A percentile compares a stretch with the other conserved stretches of the same genome.
Conservation (phyloP, 2,888 invertebrate species). For the Drosophila meridiana region DNA sequence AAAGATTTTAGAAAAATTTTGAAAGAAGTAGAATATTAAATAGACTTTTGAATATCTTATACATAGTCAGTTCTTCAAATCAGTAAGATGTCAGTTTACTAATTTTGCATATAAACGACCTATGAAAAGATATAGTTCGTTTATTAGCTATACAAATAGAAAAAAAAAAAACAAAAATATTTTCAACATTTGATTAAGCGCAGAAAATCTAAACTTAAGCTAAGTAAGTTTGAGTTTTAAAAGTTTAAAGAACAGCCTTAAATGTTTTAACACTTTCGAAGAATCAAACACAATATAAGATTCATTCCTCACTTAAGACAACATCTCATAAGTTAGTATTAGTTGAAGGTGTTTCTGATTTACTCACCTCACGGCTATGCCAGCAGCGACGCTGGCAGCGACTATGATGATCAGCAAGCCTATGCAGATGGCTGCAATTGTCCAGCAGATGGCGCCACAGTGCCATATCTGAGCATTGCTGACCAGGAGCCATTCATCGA, state of each 20-base stretch:
- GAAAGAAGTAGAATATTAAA: no score
- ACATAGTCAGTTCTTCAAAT: no score
- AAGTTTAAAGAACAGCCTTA: not conserved
- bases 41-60: no score
- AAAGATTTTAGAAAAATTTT: no score
- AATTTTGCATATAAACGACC: no score
- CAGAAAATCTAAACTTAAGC: not conserved
- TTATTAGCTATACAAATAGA: no score
- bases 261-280: not conserved
- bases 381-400: conserved; percentile 83
- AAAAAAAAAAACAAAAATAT: no score
- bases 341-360: not conserved
- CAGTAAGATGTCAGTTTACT: no score
- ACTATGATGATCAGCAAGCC: conserved; percentile 80
- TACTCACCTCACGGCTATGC: conserved; percentile 84
- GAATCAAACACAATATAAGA: not conserved
- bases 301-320: not conserved
- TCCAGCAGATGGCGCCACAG: conserved; percentile 84
- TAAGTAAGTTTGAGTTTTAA: not conserved
- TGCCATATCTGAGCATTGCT: conserved; percentile 81
- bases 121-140: no score
- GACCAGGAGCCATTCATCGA: conserved; percentile 84
- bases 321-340: not conserved
- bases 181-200: no score
- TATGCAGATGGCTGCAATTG: conserved; percentile 82